These are phyloP conservation scores for Augiades crinisus DNA, from an alignment of 2,888 invertebrate species.

Conservation along the genomic window DNA sequence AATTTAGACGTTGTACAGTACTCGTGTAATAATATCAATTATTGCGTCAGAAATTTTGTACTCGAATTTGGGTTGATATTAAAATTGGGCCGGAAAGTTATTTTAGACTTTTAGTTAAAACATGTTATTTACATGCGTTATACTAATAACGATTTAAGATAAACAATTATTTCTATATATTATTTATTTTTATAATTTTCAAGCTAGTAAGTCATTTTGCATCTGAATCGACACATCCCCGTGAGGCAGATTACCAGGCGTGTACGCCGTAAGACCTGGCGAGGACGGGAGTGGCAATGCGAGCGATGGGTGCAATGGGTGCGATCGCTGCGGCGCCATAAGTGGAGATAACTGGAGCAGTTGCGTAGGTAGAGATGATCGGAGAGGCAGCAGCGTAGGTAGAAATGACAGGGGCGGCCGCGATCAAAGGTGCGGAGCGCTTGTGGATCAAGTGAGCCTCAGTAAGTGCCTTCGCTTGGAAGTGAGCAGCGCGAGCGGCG, in stretches of 20 bases:
- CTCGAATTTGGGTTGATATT: no score
- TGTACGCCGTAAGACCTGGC: constrained; percentile 60
- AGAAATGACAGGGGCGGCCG: constrained; percentile 51
- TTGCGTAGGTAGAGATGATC: constrained; percentile 45
- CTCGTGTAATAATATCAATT: no score
- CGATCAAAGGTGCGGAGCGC: constrained; percentile 56
- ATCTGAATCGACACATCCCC: constrained; percentile 53
- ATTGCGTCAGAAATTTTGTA: no score
- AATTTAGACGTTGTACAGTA: no score
- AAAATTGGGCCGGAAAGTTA: no score
- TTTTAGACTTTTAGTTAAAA: no score
- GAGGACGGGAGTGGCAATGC: constrained; percentile 45
- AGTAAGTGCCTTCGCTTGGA: constrained; percentile 60
- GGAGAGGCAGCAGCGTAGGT: constrained; percentile 50
- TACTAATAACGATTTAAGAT: no score
- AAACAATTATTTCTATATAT: constrained; percentile 14
- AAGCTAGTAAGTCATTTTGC: constrained; percentile 37
- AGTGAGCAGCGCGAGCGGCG: constrained; percentile 65
- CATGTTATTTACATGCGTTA: no score
- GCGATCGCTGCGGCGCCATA: constrained; percentile 44
- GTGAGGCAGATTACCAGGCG: constrained; percentile 60
- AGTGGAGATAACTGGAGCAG: constrained; percentile 47
- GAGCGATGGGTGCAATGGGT: constrained; percentile 49
- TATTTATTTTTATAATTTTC: neutral
- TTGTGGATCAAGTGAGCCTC: constrained; percentile 63